Percentiles rank a stretch among this genome's conserved stretches.
These are phyloP conservation scores for Sinodicranocentrus sp. DNA, from an alignment of 2,888 invertebrate species.

Conservation along the genomic window DNA sequence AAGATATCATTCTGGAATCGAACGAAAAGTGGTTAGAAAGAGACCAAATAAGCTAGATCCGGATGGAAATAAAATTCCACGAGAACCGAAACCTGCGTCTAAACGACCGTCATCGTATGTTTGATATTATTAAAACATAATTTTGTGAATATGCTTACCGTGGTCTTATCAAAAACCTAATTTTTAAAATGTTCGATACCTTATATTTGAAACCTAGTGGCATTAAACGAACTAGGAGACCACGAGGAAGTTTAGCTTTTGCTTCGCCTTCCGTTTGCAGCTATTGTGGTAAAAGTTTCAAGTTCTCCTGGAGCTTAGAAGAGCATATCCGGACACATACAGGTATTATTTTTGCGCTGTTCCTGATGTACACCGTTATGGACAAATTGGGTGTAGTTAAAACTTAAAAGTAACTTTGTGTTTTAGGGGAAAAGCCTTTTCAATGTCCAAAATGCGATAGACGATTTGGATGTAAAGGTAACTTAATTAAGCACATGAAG, in stretches of 20 bases:
- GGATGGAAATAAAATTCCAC: conserved; percentile 32
- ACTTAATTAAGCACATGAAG: conserved; percentile 53
- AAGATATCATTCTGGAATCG: conserved; percentile 3
- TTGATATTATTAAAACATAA: too few species aligned
- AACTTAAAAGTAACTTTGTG: too few species aligned
- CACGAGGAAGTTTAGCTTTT: background rate
- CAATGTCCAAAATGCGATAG: conserved; percentile 34
- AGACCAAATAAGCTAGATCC: conserved; percentile 16
- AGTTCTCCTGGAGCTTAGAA: background rate
- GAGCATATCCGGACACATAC: conserved; percentile 21
- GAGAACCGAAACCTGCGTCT: background rate
- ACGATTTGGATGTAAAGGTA: conserved; percentile 26
- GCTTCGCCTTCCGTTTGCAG: background rate
- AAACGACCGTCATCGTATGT: too few species aligned
- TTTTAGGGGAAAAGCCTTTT: conserved; percentile 46
- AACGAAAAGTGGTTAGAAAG: background rate
- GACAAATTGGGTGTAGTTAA: too few species aligned
- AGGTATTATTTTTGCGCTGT: background rate
- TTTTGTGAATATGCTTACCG: too few species aligned
- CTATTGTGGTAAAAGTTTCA: conserved; percentile 31
- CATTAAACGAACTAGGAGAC: too few species aligned
- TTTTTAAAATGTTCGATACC: too few species aligned
- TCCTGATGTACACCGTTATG: background rate
- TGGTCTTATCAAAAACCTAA: too few species aligned
- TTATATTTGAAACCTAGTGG: too few species aligned